A percentile compares a stretch with the other conserved stretches of the same genome.
Conservation (phyloP, 1,140 invertebrate species). For the Neuroterus valhalla region DNA sequence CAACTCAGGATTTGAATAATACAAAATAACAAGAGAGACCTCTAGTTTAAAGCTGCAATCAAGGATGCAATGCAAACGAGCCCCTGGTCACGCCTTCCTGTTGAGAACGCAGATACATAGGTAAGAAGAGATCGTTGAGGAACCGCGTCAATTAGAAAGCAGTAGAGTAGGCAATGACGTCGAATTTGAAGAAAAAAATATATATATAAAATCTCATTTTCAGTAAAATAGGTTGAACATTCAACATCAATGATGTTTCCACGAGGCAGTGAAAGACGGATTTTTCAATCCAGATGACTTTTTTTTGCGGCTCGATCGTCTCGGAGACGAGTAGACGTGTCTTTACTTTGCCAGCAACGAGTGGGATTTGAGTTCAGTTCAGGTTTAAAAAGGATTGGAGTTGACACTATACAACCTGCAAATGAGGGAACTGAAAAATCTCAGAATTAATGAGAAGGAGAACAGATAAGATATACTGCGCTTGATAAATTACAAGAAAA, state of each 20-base stretch:
- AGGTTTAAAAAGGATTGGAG: neutral
- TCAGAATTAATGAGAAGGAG: conserved; percentile 18
- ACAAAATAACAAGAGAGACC: neutral
- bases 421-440: conserved; percentile 11
- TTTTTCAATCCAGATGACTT: neutral
- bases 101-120: neutral
- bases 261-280: neutral
- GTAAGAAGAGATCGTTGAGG: neutral
- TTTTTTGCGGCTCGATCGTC: neutral
- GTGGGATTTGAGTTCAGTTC: too few species aligned
- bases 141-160: too few species aligned
- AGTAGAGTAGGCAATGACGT: neutral
- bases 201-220: neutral
- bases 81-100: neutral
- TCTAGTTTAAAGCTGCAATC: neutral
- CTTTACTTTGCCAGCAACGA: too few species aligned
- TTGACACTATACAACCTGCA: neutral
- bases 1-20: neutral
- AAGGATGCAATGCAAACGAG: neutral
- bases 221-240: too few species aligned
- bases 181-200: neutral
- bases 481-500: neutral
- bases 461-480: conserved; percentile 1
- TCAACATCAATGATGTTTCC: too few species aligned
- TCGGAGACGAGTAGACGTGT: too few species aligned